Evolutionary conservation across 2,113 vertebrate genomes (phyloP).

Genomic region (Pyrgilauda ruficollis): DNA sequence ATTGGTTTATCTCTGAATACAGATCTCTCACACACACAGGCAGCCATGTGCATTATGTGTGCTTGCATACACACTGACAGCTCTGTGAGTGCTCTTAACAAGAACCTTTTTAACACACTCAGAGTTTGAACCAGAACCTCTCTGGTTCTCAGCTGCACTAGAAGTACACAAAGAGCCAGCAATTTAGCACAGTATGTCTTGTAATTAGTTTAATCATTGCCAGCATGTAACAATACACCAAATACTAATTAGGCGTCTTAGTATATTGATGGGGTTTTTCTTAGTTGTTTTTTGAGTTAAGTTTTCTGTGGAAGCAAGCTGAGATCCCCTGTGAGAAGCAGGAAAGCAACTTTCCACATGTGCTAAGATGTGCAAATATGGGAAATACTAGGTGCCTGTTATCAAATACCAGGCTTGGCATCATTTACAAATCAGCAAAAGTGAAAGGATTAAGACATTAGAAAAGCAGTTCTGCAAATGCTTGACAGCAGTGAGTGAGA

Average conservation of each 20-base stretch:
- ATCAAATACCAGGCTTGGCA: constrained; percentile 55
- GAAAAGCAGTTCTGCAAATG: constrained; percentile 37
- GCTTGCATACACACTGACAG: neutral
- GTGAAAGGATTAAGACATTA: constrained; percentile 11
- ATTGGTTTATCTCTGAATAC: neutral
- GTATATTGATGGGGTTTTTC: constrained; percentile 49
- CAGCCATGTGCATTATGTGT: fast-evolving
- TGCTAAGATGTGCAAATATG: constrained; percentile 52
- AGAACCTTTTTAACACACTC: constrained; percentile 33
- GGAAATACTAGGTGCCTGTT: constrained; percentile 23
- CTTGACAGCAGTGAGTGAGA: constrained; percentile 19
- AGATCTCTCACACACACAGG: neutral
- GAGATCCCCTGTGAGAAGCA: neutral
- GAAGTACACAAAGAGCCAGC: constrained; percentile 57
- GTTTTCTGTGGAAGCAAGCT: constrained; percentile 53
- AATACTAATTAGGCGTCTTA: constrained; percentile 69
- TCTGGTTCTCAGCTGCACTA: constrained; percentile 36
- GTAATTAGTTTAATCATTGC: constrained; percentile 75
- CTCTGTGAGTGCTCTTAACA: constrained; percentile 5
- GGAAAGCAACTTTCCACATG: constrained; percentile 16
- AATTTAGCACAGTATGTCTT: constrained; percentile 68
- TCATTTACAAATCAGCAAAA: constrained; percentile 62
- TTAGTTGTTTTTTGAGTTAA: constrained; percentile 56
- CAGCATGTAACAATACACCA: constrained; percentile 71
- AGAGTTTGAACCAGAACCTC: constrained; percentile 53